phyloP scores from a whole-genome alignment of 2,113 vertebrate genomes.

The Drymodes brunneopygia region DNA sequence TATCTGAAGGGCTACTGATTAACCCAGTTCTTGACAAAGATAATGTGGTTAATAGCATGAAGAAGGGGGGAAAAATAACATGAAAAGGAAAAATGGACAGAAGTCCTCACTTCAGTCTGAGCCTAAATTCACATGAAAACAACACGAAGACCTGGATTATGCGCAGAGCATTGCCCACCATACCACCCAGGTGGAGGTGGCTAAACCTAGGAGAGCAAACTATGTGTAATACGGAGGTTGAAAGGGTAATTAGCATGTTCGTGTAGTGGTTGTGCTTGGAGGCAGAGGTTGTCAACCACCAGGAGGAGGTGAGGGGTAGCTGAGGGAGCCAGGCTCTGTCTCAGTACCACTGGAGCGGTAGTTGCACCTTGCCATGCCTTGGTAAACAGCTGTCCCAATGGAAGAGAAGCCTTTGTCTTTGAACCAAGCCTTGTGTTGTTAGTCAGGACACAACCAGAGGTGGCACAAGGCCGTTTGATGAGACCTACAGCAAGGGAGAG shows the following conservation, averaged over 20 bases:
- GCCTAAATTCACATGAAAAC: background rate
- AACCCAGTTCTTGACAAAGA: background rate
- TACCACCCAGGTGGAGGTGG: background rate
- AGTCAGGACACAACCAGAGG: background rate
- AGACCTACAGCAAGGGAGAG: background rate
- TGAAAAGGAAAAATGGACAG: background rate
- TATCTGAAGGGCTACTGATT: background rate
- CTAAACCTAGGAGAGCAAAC: background rate
- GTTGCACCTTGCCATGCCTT: background rate
- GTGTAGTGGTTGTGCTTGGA: background rate
- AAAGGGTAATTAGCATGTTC: background rate
- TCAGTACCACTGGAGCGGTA: accelerated
- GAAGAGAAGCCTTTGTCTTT: background rate
- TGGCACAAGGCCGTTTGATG: background rate
- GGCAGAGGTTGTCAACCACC: background rate
- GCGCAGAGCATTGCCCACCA: background rate
- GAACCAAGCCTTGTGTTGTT: background rate
- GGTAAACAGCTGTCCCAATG: background rate
- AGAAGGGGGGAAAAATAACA: background rate
- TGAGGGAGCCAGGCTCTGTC: background rate
- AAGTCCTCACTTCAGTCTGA: background rate
- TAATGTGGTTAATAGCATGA: background rate
- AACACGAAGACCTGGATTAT: background rate
- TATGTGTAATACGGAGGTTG: accelerated
- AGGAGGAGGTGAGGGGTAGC: background rate